Evolutionary conservation across 2,797 vertebrate species (phyloP).

Genomic region (Chaenodraco wilsoni): DNA sequence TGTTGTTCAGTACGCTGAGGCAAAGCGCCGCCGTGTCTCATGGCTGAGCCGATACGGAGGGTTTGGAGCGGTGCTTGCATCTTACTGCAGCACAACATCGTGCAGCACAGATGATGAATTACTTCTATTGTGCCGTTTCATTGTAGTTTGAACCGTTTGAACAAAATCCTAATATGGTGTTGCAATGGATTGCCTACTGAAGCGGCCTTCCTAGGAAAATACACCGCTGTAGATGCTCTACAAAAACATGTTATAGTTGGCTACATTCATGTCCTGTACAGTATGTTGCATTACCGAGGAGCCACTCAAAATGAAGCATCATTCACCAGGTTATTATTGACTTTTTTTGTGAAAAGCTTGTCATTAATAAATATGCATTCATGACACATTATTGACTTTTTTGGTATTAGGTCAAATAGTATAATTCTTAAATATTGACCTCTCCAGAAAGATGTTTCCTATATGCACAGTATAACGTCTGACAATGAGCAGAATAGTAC

Average conservation of each 20-base stretch:
- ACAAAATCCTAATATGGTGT: constrained; percentile 45
- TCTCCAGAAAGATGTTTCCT: constrained; percentile 23
- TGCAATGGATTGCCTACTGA: constrained; percentile 45
- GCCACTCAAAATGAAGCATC: constrained; percentile 67
- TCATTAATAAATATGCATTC: constrained; percentile 65
- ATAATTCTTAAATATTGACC: constrained; percentile 29
- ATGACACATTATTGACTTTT: constrained; percentile 39
- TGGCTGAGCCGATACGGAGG: constrained; percentile 40
- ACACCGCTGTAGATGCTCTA: constrained; percentile 54
- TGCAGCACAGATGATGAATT: constrained; percentile 60
- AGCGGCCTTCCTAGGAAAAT: constrained; percentile 57
- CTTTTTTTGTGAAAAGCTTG: constrained; percentile 50
- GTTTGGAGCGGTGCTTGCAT: constrained; percentile 59
- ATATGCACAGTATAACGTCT: constrained; percentile 22
- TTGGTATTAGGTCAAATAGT: constrained; percentile 42
- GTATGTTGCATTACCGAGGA: constrained; percentile 66
- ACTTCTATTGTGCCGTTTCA: constrained; percentile 46
- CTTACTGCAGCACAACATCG: constrained; percentile 47
- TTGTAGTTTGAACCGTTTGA: constrained; percentile 42
- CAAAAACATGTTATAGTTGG: constrained; percentile 56
- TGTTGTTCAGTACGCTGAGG: constrained; percentile 60
- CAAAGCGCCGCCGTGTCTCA: constrained; percentile 57
- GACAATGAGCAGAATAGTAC: constrained; percentile 37
- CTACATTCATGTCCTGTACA: constrained; percentile 80
- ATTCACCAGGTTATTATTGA: constrained; percentile 26